Evolutionary conservation across 23 tunicate genomes (phyloP).

Genomic region (Clavelina lepadiformis): DNA sequence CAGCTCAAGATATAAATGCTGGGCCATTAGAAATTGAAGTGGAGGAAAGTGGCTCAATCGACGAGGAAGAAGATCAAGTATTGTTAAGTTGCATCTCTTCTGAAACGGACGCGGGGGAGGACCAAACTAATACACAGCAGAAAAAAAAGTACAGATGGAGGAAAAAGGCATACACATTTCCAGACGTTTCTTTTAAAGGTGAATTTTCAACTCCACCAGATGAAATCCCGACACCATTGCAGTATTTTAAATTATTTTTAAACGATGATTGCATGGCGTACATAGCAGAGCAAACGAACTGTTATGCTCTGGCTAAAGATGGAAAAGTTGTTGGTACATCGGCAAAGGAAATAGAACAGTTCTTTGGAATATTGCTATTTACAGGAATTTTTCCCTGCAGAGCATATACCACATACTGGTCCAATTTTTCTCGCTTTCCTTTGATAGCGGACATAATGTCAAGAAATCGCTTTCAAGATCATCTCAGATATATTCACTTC

Average conservation of each 20-base stretch:
- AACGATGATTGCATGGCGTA: conserved; percentile 15
- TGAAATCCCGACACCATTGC: background rate
- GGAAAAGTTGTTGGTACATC: background rate
- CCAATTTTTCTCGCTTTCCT: conserved; percentile 5
- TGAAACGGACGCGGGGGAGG: no score
- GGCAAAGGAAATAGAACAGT: no score
- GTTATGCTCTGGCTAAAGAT: conserved; percentile 4
- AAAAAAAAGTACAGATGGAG: conserved; percentile 1
- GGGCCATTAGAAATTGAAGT: background rate
- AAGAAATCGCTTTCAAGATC: conserved; percentile 11
- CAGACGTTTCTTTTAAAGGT: conserved; percentile 11
- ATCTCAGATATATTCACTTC: conserved; percentile 3
- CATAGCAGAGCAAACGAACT: conserved; percentile 12
- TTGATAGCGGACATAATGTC: conserved; percentile 10
- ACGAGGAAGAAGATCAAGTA: conserved; percentile 4
- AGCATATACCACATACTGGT: conserved; percentile 14
- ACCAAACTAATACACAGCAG: conserved; percentile 1
- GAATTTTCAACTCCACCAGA: conserved; percentile 10
- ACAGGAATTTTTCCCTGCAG: conserved; percentile 19
- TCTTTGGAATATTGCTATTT: conserved; percentile 9
- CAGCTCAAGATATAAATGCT: background rate
- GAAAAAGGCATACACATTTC: background rate
- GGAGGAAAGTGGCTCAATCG: background rate
- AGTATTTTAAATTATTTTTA: conserved; percentile 14
- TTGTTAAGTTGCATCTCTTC: no score